phyloP scores from a whole-genome alignment of 2,113 vertebrate species.

The Atlantisia rogersi region DNA sequence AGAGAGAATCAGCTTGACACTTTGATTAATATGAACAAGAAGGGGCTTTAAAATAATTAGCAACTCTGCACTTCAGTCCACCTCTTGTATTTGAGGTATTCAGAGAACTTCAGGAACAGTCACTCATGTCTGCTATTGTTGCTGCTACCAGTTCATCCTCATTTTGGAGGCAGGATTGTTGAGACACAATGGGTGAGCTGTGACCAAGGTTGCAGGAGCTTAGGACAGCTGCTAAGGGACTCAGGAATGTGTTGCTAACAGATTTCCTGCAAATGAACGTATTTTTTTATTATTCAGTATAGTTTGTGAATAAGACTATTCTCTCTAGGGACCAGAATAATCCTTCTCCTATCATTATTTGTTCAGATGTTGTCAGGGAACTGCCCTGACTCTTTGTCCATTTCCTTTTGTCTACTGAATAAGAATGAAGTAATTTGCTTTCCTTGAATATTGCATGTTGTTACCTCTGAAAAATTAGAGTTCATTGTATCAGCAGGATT shows the following conservation, averaged over 20 bases:
- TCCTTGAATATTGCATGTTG: not conserved
- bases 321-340: not conserved
- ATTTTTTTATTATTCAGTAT: not conserved
- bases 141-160: not conserved
- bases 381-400: not conserved
- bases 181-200: not conserved
- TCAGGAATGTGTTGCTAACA: not conserved
- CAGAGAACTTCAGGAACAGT: not conserved
- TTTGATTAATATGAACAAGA: conserved; percentile 16
- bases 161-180: accelerated
- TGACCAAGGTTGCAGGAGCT: not conserved
- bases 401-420: not conserved
- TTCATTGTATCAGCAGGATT: not conserved
- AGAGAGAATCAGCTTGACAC: not conserved
- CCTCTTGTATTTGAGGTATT: not conserved
- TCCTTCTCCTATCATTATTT: not conserved
- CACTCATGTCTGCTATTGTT: not conserved
- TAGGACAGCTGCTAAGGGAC: not conserved
- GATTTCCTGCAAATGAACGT: not conserved
- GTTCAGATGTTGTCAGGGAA: not conserved
- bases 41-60: conserved; percentile 38
- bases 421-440: not conserved
- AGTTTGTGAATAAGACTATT: not conserved
- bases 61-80: not conserved
- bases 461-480: conserved; percentile 7